phyloP scores from a whole-genome alignment of 2,797 vertebrate genomes.

The Odontamblyopus rebecca region DNA sequence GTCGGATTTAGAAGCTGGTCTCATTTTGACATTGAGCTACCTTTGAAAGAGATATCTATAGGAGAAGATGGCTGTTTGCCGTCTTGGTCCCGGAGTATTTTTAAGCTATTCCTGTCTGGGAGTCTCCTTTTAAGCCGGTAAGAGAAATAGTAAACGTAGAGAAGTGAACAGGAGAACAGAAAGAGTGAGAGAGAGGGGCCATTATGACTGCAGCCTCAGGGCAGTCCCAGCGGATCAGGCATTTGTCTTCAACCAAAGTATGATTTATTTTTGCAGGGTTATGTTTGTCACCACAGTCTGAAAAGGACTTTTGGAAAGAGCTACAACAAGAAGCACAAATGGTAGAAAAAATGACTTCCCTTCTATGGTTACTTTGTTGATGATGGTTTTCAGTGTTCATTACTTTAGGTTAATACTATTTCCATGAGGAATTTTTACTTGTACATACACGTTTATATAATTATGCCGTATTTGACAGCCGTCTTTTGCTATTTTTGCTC shows the following conservation, averaged over 20 bases:
- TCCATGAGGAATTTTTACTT: slow-evolving; percentile 36
- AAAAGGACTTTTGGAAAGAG: slow-evolving; percentile 69
- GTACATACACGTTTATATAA: no score
- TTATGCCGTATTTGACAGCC: no score
- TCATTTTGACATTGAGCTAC: neutral
- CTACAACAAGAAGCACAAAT: slow-evolving; percentile 41
- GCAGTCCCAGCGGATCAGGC: slow-evolving; percentile 72
- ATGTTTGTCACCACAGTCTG: slow-evolving; percentile 73
- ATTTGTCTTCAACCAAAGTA: slow-evolving; percentile 80
- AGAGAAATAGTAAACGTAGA: slow-evolving; percentile 49
- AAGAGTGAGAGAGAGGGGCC: slow-evolving; percentile 50
- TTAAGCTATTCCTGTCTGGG: slow-evolving; percentile 48
- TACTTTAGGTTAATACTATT: slow-evolving; percentile 68
- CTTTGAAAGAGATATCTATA: neutral
- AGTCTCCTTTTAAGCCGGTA: slow-evolving; percentile 63
- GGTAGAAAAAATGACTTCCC: slow-evolving; percentile 32
- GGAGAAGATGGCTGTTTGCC: neutral
- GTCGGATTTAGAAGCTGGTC: neutral
- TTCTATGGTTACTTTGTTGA: slow-evolving; percentile 60
- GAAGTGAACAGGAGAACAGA: slow-evolving; percentile 27
- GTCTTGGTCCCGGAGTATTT: slow-evolving; percentile 21
- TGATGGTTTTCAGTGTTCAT: slow-evolving; percentile 70
- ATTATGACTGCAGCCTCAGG: slow-evolving; percentile 72
- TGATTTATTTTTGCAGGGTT: slow-evolving; percentile 79
- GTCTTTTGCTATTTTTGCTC: no score